Conservation (phyloP, 2,888 invertebrate species). For the Apamea sordens region DNA sequence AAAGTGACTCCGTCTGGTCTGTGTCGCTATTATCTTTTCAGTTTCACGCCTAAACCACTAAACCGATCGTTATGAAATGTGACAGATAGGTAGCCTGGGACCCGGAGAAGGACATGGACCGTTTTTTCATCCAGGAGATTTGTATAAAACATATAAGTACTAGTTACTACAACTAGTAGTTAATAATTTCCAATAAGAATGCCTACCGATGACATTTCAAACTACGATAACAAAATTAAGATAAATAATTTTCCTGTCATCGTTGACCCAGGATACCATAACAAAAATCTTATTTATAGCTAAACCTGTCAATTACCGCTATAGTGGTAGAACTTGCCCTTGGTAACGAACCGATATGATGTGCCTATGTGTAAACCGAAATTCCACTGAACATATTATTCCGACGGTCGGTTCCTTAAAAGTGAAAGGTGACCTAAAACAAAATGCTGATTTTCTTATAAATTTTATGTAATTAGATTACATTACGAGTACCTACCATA, state of each 20-base stretch:
- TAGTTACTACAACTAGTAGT: not conserved
- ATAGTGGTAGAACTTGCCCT: not conserved
- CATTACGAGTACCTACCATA: not conserved
- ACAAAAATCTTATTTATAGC: slow-evolving; percentile 24
- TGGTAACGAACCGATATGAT: slow-evolving; percentile 10
- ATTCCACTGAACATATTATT: not conserved
- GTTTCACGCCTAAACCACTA: too few species aligned
- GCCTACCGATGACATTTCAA: not conserved
- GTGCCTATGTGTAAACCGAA: not conserved
- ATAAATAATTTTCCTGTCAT: slow-evolving; percentile 8
- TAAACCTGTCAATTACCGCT: slow-evolving; percentile 21
- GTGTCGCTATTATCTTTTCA: not conserved
- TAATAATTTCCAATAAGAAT: not conserved
- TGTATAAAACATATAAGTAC: too few species aligned
- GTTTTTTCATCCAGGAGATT: not conserved
- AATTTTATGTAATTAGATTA: not conserved
- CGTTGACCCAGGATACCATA: not conserved
- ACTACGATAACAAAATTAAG: not conserved
- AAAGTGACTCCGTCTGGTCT: not conserved
- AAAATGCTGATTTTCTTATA: not conserved
- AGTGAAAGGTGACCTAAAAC: not conserved
- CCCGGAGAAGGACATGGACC: not conserved
- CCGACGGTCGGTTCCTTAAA: not conserved
- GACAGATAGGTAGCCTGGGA: not conserved
- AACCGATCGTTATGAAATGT: not conserved